Conservation (phyloP, 2,888 invertebrate genomes). For the Phasia obesa region DNA sequence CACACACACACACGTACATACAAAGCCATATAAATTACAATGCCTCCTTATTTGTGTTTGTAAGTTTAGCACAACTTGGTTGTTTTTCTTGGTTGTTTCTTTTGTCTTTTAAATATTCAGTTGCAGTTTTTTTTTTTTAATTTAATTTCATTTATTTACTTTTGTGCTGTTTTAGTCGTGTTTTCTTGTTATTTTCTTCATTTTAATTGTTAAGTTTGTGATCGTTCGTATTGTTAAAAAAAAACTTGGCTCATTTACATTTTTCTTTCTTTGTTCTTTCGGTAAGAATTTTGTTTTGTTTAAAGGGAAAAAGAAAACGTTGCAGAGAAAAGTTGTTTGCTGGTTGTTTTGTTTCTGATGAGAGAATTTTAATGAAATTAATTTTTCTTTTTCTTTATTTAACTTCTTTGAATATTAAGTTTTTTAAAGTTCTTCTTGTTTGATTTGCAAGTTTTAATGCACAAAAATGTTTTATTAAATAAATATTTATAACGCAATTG, state of each 20-base stretch:
- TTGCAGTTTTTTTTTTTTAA: slow-evolving; percentile 9
- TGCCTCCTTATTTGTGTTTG: neutral
- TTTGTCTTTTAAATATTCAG: slow-evolving; percentile 12
- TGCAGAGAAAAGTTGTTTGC: slow-evolving; percentile 55
- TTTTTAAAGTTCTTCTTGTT: slow-evolving; percentile 38
- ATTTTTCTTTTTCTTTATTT: slow-evolving; percentile 28
- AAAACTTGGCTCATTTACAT: slow-evolving; percentile 64
- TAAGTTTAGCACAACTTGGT: neutral
- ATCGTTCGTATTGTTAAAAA: slow-evolving; percentile 34
- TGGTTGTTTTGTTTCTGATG: slow-evolving; percentile 51
- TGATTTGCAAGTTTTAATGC: slow-evolving; percentile 46
- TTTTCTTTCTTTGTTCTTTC: slow-evolving; percentile 42
- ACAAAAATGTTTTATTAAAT: slow-evolving; percentile 63
- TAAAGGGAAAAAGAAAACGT: slow-evolving; percentile 20
- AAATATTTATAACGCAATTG: slow-evolving; percentile 62
- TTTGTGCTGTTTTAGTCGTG: slow-evolving; percentile 18
- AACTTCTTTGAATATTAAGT: slow-evolving; percentile 35
- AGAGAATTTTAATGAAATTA: slow-evolving; percentile 66
- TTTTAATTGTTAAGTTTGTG: slow-evolving; percentile 41
- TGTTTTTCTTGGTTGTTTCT: too few relatives aligned
- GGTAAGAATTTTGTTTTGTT: slow-evolving; percentile 20
- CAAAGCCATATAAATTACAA: too few relatives aligned
- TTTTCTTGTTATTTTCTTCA: slow-evolving; percentile 46
- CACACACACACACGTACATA: too few relatives aligned
- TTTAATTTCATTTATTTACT: neutral